Conservation (phyloP, 1,140 invertebrate genomes). For the Phthorimaea operculella region DNA sequence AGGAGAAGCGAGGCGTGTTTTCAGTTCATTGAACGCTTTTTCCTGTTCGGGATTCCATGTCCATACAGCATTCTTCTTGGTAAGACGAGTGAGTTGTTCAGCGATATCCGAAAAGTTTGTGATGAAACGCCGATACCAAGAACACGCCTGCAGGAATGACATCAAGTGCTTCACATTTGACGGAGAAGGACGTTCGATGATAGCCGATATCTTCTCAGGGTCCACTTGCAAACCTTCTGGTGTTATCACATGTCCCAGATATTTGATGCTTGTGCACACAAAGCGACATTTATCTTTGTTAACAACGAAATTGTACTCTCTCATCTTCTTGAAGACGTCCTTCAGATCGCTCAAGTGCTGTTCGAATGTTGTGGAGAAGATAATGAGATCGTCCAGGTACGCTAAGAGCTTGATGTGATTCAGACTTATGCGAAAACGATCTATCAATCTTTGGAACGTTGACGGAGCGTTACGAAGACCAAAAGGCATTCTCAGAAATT, state of each 20-base stretch:
- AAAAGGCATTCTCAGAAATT: slow-evolving; percentile 35
- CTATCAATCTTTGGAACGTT: slow-evolving; percentile 55
- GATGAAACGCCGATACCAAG: slow-evolving; percentile 18
- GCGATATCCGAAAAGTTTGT: slow-evolving; percentile 13
- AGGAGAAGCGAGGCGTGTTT: not conserved
- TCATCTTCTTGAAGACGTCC: slow-evolving; percentile 19
- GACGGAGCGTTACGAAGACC: slow-evolving; percentile 42
- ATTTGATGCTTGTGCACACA: slow-evolving; percentile 22
- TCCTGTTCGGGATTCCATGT: slow-evolving; percentile 9
- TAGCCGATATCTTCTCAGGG: slow-evolving; percentile 32
- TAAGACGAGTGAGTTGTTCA: slow-evolving; percentile 12
- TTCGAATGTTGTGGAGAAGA: slow-evolving; percentile 36
- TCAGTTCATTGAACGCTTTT: slow-evolving; percentile 13
- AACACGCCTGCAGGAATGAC: slow-evolving; percentile 20
- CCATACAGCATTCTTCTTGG: slow-evolving; percentile 13
- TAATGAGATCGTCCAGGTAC: slow-evolving; percentile 56
- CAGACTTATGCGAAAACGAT: slow-evolving; percentile 21
- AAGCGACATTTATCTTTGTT: slow-evolving; percentile 41
- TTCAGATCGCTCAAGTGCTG: slow-evolving; percentile 36
- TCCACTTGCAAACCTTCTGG: slow-evolving; percentile 30
- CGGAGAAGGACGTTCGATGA: slow-evolving; percentile 24
- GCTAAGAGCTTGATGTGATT: slow-evolving; percentile 24
- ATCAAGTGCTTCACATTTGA: slow-evolving; percentile 26
- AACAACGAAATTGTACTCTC: slow-evolving; percentile 15
- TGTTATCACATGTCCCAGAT: slow-evolving; percentile 44